Percentiles rank a stretch among this genome's conserved stretches.
Evolutionary conservation across 2,797 vertebrate genomes (phyloP).

Genomic region (Babyrousa celebensis): DNA sequence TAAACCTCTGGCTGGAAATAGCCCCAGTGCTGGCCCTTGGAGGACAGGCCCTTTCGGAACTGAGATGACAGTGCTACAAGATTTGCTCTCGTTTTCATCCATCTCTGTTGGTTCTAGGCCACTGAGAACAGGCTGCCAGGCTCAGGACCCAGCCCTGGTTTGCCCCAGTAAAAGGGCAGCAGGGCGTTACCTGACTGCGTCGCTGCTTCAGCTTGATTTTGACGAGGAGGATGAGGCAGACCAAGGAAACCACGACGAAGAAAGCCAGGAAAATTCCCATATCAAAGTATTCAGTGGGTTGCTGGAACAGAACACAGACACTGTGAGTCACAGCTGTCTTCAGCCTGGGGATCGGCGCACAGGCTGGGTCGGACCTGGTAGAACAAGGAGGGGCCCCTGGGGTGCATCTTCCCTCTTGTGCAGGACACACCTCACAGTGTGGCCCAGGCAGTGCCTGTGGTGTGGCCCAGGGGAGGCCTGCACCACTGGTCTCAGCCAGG

Average conservation of each 20-base stretch:
- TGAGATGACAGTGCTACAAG: background rate
- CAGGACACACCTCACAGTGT: background rate
- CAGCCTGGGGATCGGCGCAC: background rate
- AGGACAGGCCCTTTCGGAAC: background rate
- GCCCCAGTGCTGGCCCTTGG: background rate
- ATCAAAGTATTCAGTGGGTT: constrained; percentile 99
- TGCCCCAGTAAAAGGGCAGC: background rate
- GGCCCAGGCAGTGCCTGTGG: background rate
- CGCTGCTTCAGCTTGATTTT: constrained; percentile 99
- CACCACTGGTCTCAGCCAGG: background rate
- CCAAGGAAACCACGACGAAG: constrained; percentile 98
- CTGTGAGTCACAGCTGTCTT: constrained; percentile 16
- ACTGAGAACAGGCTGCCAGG: background rate
- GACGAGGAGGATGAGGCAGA: constrained; percentile 98
- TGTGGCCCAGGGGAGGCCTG: background rate
- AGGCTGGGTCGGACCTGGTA: background rate
- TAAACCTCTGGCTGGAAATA: background rate
- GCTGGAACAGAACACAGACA: constrained; percentile 90
- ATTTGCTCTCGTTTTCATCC: background rate
- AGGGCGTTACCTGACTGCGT: constrained; percentile 95
- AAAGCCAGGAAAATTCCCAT: constrained; percentile 99
- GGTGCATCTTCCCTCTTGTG: background rate
- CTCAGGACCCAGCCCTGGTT: background rate
- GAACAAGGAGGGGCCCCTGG: background rate
- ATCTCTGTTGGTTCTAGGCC: background rate